These are phyloP conservation scores for Pseudoips prasinana DNA, from an alignment of 2,888 invertebrate species.

Conservation along the genomic window DNA sequence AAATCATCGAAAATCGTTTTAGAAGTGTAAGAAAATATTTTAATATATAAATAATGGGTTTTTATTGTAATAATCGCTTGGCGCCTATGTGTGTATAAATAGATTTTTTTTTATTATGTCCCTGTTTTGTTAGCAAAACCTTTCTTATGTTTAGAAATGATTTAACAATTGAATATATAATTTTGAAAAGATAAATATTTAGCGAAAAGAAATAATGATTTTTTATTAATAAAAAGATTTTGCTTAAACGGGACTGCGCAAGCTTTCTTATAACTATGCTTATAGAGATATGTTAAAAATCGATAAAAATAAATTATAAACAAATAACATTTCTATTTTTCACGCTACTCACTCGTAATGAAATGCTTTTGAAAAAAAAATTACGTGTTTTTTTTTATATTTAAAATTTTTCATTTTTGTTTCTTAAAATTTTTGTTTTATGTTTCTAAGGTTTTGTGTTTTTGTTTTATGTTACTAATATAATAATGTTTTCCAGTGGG, in stretches of 20 bases:
- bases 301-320: conserved; percentile 37
- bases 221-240: conserved; percentile 20
- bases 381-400: conserved; percentile 15
- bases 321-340: conserved; percentile 45
- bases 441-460: conserved; percentile 28
- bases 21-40: conserved; percentile 25
- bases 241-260: conserved; percentile 16
- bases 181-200: not conserved
- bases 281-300: conserved; percentile 51
- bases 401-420: conserved; percentile 25
- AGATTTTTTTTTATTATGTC: conserved; percentile 15
- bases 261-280: conserved; percentile 43
- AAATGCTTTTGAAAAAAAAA: conserved; percentile 66
- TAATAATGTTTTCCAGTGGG: conserved; percentile 83
- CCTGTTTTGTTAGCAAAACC: conserved; percentile 19
- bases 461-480: conserved; percentile 66
- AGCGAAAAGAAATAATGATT: not conserved
- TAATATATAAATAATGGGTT: conserved; percentile 32
- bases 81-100: conserved; percentile 39
- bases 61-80: conserved; percentile 30
- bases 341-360: conserved; percentile 52
- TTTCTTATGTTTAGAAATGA: conserved; percentile 4
- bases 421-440: conserved; percentile 31
- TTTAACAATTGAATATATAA: not conserved
- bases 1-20: conserved; percentile 35